Evolutionary conservation across 2,888 invertebrate genomes (phyloP), one percentile per base, ranked within the genome.

Genomic region (Formica aserva): DNA sequence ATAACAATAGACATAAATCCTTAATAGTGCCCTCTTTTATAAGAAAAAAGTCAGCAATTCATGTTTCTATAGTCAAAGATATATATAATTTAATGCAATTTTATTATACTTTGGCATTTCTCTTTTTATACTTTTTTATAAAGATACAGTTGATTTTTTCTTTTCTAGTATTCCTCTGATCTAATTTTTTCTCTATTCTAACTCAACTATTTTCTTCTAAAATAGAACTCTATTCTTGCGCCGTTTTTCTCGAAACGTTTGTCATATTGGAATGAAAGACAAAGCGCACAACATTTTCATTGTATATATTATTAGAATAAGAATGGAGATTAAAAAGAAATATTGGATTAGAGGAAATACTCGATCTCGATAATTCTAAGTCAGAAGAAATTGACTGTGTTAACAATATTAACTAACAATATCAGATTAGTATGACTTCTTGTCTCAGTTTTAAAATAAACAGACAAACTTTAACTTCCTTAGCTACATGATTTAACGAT

Each of bases 101-200:
- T 85, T 85, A 71, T 87, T 89, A 86, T 85, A 84, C 90, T 90
- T 89, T 89, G 88, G 89, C 90, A 88, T 90, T 87, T 77, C 74
- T 72, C 71, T 85, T 74, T 72, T 75, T 85, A 86, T 82, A 89
- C 77, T 82, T 85, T 80, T 84, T 82, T 82, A 86, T 84, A 86
- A 85, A 84, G 75, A 75, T 85, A 81, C n/a, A 48, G 8, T 48
- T 48, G n/a, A 48, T 18, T 48, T 48, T 48, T 48, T 48, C 18
- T 52, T 52, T n/a, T 52, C n/a, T 52, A 52, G 52, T n/a, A 52
- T 52, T 52, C n/a, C n/a, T 52, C n/a, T n/a, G 52, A 52, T 52
- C n/a, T 52, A n/a, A 52, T n/a, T 52, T 52, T 52, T n/a, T 13
- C 6, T 52, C 52, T 52, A 52, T 52, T 52, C 8, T 52, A 48